Evolutionary conservation across 2,113 vertebrate genomes (phyloP).

Genomic region (Nyctibius bracteatus): DNA sequence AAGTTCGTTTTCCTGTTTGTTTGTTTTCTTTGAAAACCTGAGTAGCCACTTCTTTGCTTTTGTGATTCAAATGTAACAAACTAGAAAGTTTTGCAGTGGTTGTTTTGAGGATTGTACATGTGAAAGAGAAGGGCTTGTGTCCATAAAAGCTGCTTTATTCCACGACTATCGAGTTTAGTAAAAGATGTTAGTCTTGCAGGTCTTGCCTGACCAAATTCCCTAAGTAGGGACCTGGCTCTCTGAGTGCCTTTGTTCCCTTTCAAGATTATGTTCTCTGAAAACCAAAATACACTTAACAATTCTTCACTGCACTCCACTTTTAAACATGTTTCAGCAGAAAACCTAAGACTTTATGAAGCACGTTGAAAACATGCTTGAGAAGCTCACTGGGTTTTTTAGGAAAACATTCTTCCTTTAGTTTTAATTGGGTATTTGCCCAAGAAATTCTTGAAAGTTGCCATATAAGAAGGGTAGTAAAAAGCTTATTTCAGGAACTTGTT

Average conservation of each 20-base stretch:
- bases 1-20: neutral
- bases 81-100: neutral
- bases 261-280: neutral
- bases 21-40: neutral
- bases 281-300: neutral
- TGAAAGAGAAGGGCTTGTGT: neutral
- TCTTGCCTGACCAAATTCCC: neutral
- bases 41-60: neutral
- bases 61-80: neutral
- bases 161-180: neutral
- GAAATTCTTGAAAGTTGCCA: neutral
- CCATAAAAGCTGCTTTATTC: neutral
- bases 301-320: neutral
- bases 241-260: neutral
- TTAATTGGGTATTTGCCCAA: neutral
- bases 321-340: neutral
- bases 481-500: neutral
- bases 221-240: neutral
- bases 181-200: neutral
- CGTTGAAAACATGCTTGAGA: neutral
- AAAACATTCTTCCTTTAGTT: neutral
- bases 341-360: neutral
- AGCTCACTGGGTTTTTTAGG: neutral
- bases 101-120: neutral
- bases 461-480: neutral